Evolutionary conservation across 2,888 invertebrate species (phyloP), one percentile per base, ranked within the genome.

Genomic region (Microplitis deprimator): DNA sequence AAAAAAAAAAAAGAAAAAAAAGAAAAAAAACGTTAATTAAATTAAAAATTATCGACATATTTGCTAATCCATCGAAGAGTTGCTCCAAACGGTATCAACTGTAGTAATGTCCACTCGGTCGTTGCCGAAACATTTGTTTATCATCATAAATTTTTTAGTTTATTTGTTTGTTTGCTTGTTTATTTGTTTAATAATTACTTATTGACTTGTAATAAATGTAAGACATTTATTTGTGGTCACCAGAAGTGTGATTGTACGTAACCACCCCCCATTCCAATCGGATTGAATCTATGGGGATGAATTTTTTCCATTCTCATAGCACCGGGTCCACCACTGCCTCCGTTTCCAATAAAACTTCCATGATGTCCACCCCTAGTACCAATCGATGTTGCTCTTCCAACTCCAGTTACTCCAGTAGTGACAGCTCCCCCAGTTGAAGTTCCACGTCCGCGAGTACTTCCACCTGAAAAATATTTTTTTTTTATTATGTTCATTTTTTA

Each of bases 221-320:
- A 39, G 38, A 61, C 62, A 64, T 71, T 68, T 29, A 68, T 67
- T 68, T 65, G 70, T 74, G 67, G 87, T 90, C 89, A 90, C 90
- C 90, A 90, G 81, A 89, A 90, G 79, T 89, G 89, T 13, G 89
- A 87, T 73, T 89, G 89, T 69, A 89, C 88, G 81, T 89, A 89
- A 65, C 87, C 86, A 5, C 89, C 87, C 39, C 89, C 88, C 89
- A 89, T 89, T 16, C 89, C 89, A 65, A 90, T 85, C 0, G 90
- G 89, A 78, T 89, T 90, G 82, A 89, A 90, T 13, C 90, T 89
- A 77, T 90, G 90, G 0, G 88, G 89, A 77, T 90, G 90, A 1
- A 89, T 87, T 78, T 90, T 90, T 68, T 90, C 90, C 90, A 89
- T 89, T 70, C 90, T 85, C 86, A 89, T 89, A 5, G 89, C 90